Percentiles rank a stretch among this genome's conserved stretches.
Evolutionary conservation across 2,888 invertebrate genomes (phyloP).

Genomic region (Abscondita cerata): DNA sequence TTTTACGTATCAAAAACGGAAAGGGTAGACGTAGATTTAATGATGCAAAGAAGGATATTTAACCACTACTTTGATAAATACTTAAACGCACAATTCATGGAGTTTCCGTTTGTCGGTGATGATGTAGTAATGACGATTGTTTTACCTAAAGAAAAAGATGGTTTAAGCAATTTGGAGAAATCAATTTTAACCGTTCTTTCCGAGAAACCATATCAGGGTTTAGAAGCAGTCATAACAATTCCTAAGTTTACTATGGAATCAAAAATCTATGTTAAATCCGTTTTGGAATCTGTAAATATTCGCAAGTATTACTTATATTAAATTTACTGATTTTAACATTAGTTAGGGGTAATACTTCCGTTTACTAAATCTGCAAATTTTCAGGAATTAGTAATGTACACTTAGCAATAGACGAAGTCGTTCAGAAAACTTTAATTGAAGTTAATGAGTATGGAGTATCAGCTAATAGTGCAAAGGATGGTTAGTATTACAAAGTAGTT

Average conservation of each 20-base stretch:
- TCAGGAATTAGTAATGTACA: constrained; percentile 43
- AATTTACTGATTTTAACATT: neutral
- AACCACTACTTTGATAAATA: constrained; percentile 47
- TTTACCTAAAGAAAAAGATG: constrained; percentile 37
- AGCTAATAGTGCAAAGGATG: too few species aligned
- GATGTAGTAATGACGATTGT: constrained; percentile 41
- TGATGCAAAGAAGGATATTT: constrained; percentile 42
- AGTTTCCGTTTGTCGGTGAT: constrained; percentile 44
- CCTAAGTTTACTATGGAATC: constrained; percentile 42
- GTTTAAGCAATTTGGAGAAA: constrained; percentile 34
- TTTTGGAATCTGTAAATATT: constrained; percentile 66
- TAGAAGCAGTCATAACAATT: constrained; percentile 34
- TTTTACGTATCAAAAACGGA: constrained; percentile 36
- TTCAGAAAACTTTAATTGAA: constrained; percentile 55
- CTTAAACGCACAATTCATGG: constrained; percentile 48
- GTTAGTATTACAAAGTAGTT: too few species aligned
- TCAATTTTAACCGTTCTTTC: constrained; percentile 27
- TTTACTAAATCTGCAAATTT: constrained; percentile 43
- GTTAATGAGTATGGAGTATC: constrained; percentile 55
- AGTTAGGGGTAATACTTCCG: constrained; percentile 37
- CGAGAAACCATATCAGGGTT: constrained; percentile 12
- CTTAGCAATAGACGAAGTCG: constrained; percentile 44
- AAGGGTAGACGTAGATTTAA: constrained; percentile 46
- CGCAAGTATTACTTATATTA: neutral
- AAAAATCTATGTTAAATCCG: constrained; percentile 60